Conservation (phyloP, 2,888 invertebrate genomes). For the Rhimphoctona megacephalus region DNA sequence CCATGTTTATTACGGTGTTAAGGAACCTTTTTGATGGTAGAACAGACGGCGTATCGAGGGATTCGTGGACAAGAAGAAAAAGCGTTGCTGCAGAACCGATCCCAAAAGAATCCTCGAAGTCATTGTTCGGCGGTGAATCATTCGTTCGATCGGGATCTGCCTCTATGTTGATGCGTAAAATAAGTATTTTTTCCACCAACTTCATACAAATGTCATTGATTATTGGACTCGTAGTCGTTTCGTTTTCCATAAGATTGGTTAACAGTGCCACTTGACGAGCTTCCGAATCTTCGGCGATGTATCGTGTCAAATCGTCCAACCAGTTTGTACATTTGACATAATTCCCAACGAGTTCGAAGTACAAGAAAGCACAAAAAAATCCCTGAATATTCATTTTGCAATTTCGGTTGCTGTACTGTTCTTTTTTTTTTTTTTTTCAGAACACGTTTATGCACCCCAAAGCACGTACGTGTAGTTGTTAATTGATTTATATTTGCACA, state of each 20-base stretch:
- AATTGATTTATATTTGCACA: neutral
- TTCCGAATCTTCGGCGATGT: slow-evolving; percentile 23
- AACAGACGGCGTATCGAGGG: neutral
- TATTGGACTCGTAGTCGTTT: neutral
- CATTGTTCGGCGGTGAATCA: neutral
- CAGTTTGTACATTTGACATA: neutral
- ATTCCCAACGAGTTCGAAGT: neutral
- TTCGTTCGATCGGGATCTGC: neutral
- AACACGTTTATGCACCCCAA: too few relatives aligned
- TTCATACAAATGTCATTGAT: slow-evolving; percentile 16
- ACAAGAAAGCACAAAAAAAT: neutral
- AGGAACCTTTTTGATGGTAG: neutral
- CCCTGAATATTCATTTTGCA: neutral
- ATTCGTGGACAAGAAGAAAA: slow-evolving; percentile 25
- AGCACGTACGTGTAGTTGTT: neutral
- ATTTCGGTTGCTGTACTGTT: neutral
- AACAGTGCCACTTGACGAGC: slow-evolving; percentile 23
- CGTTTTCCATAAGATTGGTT: slow-evolving; percentile 4
- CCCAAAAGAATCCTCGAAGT: neutral
- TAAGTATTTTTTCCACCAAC: neutral
- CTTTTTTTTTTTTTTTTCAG: neutral
- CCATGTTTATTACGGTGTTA: slow-evolving; percentile 37
- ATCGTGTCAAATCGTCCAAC: slow-evolving; percentile 19
- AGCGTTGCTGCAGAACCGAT: slow-evolving; percentile 8
- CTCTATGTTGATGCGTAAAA: slow-evolving; percentile 8